phyloP scores from a whole-genome alignment of 2,113 vertebrate species.

The Campylomormyrus numenius region DNA sequence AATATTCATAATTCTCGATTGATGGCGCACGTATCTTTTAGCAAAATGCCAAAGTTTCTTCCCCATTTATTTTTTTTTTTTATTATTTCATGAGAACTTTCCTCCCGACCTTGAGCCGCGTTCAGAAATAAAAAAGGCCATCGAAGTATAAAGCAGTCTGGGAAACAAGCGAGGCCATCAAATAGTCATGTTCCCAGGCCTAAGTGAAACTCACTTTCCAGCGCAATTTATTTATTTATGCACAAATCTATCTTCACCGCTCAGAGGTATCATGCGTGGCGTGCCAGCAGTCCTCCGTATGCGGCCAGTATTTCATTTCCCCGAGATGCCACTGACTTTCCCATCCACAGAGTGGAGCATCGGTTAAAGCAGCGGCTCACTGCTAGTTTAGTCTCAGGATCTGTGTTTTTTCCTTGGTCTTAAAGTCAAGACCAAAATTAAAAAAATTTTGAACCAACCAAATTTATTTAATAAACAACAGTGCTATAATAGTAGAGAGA shows the following conservation, averaged over 20 bases:
- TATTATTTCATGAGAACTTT: slow-evolving; percentile 35
- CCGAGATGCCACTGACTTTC: neutral
- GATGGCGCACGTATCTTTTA: slow-evolving; percentile 63
- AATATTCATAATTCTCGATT: slow-evolving; percentile 66
- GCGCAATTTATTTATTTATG: slow-evolving; percentile 57
- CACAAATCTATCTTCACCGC: slow-evolving; percentile 28
- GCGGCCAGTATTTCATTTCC: neutral
- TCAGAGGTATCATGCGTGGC: slow-evolving; percentile 23
- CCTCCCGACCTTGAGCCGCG: slow-evolving; percentile 42
- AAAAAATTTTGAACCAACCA: neutral
- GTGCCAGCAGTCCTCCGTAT: neutral
- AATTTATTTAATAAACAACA: neutral
- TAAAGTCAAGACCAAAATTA: neutral
- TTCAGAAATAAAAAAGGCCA: slow-evolving; percentile 30
- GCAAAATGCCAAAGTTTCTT: slow-evolving; percentile 37
- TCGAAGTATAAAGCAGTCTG: slow-evolving; percentile 51
- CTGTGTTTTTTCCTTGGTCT: neutral
- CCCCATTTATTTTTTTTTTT: slow-evolving; percentile 26
- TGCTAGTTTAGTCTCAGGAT: neutral
- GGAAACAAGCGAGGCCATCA: slow-evolving; percentile 44
- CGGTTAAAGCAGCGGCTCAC: neutral
- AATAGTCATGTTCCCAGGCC: slow-evolving; percentile 60
- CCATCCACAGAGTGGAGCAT: neutral
- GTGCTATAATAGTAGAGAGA: neutral
- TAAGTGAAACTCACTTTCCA: slow-evolving; percentile 52